A percentile compares a stretch with the other conserved stretches of the same genome.
Conservation (phyloP, 1,140 invertebrate species). For the Dinothrombium tinctorium region DNA sequence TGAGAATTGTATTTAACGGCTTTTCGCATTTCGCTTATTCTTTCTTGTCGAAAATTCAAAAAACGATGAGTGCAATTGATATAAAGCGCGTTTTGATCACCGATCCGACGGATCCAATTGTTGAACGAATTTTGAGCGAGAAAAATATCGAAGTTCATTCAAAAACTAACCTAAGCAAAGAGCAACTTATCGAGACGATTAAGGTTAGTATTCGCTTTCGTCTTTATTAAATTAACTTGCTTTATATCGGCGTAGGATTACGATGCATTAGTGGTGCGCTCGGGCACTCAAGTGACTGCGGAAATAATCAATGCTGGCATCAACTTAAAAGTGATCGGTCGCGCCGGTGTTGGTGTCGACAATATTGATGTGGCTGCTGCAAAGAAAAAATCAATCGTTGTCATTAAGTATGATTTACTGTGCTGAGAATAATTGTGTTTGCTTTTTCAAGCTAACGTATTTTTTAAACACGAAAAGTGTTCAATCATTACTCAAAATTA, state of each 20-base stretch:
- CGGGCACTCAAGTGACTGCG: constrained; percentile 82
- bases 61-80: too few relatives aligned
- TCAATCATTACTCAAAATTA: too few relatives aligned
- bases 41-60: too few relatives aligned
- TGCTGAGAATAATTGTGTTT: too few relatives aligned
- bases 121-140: constrained; percentile 46
- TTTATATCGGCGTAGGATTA: constrained; percentile 35
- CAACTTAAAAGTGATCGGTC: constrained; percentile 53
- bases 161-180: constrained; percentile 54
- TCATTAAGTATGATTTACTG: constrained; percentile 84
- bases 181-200: constrained; percentile 59
- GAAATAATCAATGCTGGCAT: constrained; percentile 54
- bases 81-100: constrained; percentile 49
- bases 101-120: constrained; percentile 67
- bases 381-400: constrained; percentile 55
- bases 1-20: too few relatives aligned
- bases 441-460: too few relatives aligned
- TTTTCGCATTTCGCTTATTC: too few relatives aligned
- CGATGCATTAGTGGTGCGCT: constrained; percentile 77
- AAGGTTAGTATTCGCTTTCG: constrained; percentile 34
- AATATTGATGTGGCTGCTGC: constrained; percentile 82
- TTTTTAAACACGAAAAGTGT: too few relatives aligned
- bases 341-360: constrained; percentile 90
- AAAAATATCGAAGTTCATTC: constrained; percentile 53
- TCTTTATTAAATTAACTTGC: neutral